Base-by-base conservation (phyloP, 2,888 invertebrate genomes). In the Drosophila mayaguana region DNA sequence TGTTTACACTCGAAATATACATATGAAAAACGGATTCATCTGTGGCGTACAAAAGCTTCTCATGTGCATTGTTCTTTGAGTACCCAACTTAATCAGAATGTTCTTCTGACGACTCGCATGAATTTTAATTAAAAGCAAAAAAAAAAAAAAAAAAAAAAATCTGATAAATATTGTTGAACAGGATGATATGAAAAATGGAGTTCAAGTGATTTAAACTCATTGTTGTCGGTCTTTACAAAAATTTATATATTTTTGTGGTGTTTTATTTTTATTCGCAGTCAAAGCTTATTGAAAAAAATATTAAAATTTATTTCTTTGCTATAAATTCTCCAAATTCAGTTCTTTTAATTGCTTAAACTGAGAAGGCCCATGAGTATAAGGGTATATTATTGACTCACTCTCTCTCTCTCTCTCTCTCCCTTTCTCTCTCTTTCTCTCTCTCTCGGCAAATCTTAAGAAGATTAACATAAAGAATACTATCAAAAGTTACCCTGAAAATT, bases 1-100 rank as follows among this genome's bases (percentile, higher is more conserved):
- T 66, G 34, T 51, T 56, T 68, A 20, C 67, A 68, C 59, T 46
- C 57, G 43, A 57, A 65, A 51, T 53, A 40, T 42, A 54, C 7
- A 60, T 32, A 48, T 54, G 46, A 40, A 43, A 42, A 56, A 43
- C n/a, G 36, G 18, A 43, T 38, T 51, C 40, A 53, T 32, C 54
- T 62, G 34, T 34, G 20, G 53, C 20, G 7, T 16, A 22, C 22
- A 20, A 51, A 51, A 32, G 32, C 61, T 53, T n/a, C 32, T 32
- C 36, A 32, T 43, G 43, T 48, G 46, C 57, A 59, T 59, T 34
- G 48, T 36, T 22, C 38, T 60, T 60, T 43, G 56, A 34, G 43
- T 22, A 34, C 20, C 42, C 20, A 43, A 43, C 56, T 56, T 56
- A 34, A 56, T 43, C 20, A 34, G 32, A 45, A 56, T 43, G 32